These are phyloP conservation scores for Ciconia nigra DNA, from an alignment of 2,797 vertebrate genomes.

Conservation along the genomic window DNA sequence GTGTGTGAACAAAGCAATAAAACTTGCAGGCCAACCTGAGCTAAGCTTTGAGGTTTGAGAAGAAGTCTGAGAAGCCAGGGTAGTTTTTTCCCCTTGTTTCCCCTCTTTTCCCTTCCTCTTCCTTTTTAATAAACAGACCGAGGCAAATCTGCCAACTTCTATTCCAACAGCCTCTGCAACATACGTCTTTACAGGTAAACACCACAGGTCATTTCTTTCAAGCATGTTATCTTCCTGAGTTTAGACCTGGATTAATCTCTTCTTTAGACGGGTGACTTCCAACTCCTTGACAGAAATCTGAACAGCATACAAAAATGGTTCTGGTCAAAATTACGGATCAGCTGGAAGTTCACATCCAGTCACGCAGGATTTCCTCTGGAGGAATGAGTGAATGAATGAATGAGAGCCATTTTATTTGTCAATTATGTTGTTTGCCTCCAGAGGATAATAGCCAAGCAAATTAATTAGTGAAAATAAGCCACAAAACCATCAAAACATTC, in stretches of 20 bases:
- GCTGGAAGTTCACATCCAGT: conserved; percentile 28
- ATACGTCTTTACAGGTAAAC: neutral
- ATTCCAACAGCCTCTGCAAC: neutral
- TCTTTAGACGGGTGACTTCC: conserved; percentile 21
- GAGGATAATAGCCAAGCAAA: conserved; percentile 52
- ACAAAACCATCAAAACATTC: conserved; percentile 56
- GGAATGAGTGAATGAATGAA: neutral
- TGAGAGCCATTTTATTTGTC: conserved; percentile 39
- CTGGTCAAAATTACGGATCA: conserved; percentile 17
- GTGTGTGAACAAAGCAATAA: conserved; percentile 39
- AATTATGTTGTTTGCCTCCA: conserved; percentile 33
- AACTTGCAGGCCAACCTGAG: conserved; percentile 16
- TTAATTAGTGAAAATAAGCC: conserved; percentile 59
- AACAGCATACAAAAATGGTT: neutral
- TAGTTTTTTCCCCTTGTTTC: neutral
- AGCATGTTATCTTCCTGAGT: neutral
- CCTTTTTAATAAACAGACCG: neutral
- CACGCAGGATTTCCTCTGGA: neutral
- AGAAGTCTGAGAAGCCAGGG: conserved; percentile 30
- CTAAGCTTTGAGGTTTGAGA: conserved; percentile 5
- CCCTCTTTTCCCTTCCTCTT: neutral
- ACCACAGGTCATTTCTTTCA: neutral
- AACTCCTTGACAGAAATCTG: conserved; percentile 4
- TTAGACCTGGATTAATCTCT: neutral
- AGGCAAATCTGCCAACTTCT: neutral